Conservation (phyloP, 2,888 invertebrate species). For the Glaucopsyche alexis region DNA sequence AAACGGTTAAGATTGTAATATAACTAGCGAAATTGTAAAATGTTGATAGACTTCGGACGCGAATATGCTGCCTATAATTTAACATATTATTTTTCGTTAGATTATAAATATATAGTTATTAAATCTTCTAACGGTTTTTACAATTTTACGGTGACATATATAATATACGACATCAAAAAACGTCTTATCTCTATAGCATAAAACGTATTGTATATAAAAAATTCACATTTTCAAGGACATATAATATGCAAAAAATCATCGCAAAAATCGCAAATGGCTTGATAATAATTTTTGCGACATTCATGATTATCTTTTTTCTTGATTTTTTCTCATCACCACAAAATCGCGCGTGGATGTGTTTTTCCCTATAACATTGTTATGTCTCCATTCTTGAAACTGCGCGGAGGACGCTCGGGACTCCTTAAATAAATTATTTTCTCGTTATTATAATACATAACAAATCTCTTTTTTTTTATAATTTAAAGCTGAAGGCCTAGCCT, state of each 20-base stretch:
- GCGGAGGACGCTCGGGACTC: slow-evolving; percentile 8
- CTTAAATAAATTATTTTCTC: neutral
- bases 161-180: neutral
- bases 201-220: neutral
- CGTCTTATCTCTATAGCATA: neutral
- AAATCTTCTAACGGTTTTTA: too few species aligned
- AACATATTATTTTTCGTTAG: too few species aligned
- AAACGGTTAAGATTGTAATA: too few species aligned
- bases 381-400: slow-evolving; percentile 3
- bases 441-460: neutral
- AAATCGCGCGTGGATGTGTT: neutral
- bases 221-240: neutral
- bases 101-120: too few species aligned
- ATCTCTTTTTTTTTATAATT: too few species aligned
- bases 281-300: neutral
- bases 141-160: too few species aligned
- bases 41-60: too few species aligned
- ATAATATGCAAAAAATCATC: neutral
- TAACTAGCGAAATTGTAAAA: too few species aligned
- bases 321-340: neutral
- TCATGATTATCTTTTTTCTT: too few species aligned
- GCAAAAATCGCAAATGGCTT: neutral
- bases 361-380: slow-evolving; percentile 6
- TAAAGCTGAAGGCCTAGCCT: too few species aligned
- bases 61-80: too few species aligned